Evolutionary conservation across 30 jellyfish, hydroid and myxozoan genomes (phyloP).

Genomic region (Nemopilema nomurai): DNA sequence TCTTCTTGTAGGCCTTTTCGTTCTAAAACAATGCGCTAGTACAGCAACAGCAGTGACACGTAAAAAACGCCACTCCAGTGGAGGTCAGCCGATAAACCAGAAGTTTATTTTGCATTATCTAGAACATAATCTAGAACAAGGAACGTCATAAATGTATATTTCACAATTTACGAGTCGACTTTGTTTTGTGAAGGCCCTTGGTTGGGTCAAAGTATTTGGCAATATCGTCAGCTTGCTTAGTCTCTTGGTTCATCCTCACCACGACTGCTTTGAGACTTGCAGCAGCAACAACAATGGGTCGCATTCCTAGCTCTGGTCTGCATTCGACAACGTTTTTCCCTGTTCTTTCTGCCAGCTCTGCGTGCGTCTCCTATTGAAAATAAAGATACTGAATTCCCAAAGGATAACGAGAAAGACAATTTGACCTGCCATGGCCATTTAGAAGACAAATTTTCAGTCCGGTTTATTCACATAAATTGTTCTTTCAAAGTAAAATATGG

Average conservation of each 20-base stretch:
- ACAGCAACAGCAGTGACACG: too few species aligned
- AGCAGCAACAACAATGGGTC: constrained; percentile 87
- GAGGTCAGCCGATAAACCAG: too few species aligned
- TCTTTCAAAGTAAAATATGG: too few species aligned
- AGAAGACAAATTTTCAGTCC: too few species aligned
- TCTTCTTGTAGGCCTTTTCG: too few species aligned
- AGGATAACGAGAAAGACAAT: too few species aligned
- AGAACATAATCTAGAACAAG: background rate
- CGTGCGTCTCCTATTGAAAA: constrained; percentile 80
- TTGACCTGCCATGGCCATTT: too few species aligned
- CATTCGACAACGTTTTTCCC: constrained; percentile 88
- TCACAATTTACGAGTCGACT: constrained; percentile 33
- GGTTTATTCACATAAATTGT: too few species aligned
- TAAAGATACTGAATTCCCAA: background rate
- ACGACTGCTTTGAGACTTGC: constrained; percentile 71
- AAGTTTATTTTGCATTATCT: too few species aligned
- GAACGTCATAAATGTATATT: background rate
- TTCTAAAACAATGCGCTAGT: too few species aligned
- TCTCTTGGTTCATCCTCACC: constrained; percentile 59
- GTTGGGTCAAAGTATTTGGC: constrained; percentile 80
- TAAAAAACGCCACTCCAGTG: too few species aligned
- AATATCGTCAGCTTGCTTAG: constrained; percentile 40
- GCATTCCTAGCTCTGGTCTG: constrained; percentile 86
- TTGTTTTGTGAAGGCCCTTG: constrained; percentile 79
- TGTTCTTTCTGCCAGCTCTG: constrained; percentile 91